Base-by-base conservation (phyloP, 2,888 invertebrate species). In the Hymenopus coronatus region DNA sequence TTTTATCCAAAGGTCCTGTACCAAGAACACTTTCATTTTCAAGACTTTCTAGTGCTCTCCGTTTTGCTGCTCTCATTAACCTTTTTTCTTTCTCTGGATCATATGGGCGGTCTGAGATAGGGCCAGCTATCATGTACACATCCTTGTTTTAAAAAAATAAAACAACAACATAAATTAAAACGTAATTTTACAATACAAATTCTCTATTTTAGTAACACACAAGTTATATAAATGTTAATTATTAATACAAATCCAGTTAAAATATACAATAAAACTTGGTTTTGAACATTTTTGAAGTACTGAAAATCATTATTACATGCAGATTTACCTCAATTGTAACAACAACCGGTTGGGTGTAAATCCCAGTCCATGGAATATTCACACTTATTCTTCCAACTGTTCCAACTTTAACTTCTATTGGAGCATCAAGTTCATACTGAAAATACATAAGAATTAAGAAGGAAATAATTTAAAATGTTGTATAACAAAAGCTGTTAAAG, bases 391-490 rank as follows among this genome's bases (percentile, higher is more conserved):
- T 96, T 91, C 97, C 97, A 90, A 97, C 96, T 14, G 96, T 95
- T 28, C 97, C 97, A 89, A 96, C 96, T 93, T 96, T 96, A 25
- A 97, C 97, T 93, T 97, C 96, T 90, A 97, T 96, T 0, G 97
- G 97, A 86, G 97, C 93, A 91, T 97, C 96, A 82, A 97, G 94
- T 93, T 97, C 97, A 91, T 96, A 97, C 97, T 97, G 94, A 82
- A 95, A 95, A 91, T 40, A 40, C 9, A 40, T 40, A 40, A 12
- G 12, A 40, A 40, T 40, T 40, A 40, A 40, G 9, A 40, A 40
- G 12, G 40, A 12, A 12, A 12, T 12, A 40, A 40, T 40, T 40
- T 12, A 40, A 40, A 40, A 6, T 8, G 8, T 0, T 40, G 6
- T 12, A 12, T 40, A 40, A 12, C 2, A 9, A 40, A 40, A 40